Conservation (phyloP, 2,113 vertebrate species). For the Dicrurus megarhynchus region DNA sequence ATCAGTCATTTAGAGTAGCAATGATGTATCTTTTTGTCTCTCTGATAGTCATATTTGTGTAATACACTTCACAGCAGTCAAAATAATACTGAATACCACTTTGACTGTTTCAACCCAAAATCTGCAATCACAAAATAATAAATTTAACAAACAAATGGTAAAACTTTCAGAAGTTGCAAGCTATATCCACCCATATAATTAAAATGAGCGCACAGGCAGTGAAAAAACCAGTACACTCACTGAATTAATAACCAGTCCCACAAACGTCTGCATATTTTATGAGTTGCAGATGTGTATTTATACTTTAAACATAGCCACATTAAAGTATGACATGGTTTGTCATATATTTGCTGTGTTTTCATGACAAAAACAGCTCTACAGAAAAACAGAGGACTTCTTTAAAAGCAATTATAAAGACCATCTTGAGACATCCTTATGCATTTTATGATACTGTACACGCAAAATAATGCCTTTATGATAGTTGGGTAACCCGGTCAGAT, state of each 20-base stretch:
- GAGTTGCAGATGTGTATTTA: slow-evolving; percentile 46
- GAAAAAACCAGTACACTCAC: neutral
- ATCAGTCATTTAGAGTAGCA: neutral
- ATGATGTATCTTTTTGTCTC: neutral
- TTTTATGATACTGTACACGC: neutral
- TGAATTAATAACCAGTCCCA: slow-evolving; percentile 44
- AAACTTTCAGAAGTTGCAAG: neutral
- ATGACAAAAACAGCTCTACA: slow-evolving; percentile 15
- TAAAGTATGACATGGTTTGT: neutral
- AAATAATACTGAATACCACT: neutral
- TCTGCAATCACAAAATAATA: neutral
- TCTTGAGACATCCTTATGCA: neutral
- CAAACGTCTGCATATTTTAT: slow-evolving; percentile 50
- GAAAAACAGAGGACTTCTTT: neutral
- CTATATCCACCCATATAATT: neutral
- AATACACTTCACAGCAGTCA: neutral
- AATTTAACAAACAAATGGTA: neutral
- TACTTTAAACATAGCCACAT: slow-evolving; percentile 15
- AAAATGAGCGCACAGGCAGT: neutral
- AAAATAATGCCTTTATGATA: neutral
- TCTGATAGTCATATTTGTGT: neutral
- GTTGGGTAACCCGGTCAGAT: neutral
- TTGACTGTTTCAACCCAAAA: neutral
- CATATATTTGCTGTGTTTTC: slow-evolving; percentile 9
- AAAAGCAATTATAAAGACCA: slow-evolving; percentile 22